Evolutionary conservation across 2,113 vertebrate genomes (phyloP), one percentile per base, ranked within the genome.

Genomic region (Zosterops pallidus): DNA sequence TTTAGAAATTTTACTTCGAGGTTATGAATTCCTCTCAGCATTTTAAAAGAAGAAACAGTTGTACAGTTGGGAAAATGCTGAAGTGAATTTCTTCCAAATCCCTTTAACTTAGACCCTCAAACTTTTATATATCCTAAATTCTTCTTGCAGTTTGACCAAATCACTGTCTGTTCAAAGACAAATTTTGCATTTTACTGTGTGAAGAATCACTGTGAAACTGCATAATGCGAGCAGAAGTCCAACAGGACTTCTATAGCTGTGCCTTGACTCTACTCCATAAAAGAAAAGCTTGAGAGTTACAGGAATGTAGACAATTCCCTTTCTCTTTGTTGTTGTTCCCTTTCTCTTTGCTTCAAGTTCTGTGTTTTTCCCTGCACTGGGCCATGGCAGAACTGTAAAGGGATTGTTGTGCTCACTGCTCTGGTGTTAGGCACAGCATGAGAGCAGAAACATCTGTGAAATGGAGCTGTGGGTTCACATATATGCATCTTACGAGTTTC

Each of bases 171-270:
- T 52, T 89, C 37, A 52, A 70, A 70, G 28, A 14, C 2, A 56
- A 37, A 59, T 69, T 72, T 78, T 90, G 11, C 14, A 9, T 47
- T 86, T 82, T 42, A 9, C 22, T 56, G 3, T 33, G 8, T 76
- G 28, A 71, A 33, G 11, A 71, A 24, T 69, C 44, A 14, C 15
- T 63, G 18, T 24, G n/a, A 46, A 53, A 49, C 37, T 4, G 1
- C 12, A 18, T 31, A 62, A 42, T 57, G 21, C 21, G 78, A 70
- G 9, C 31, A 49, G 37, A 44, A 12, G 5, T 49, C 14, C 20
- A 25, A 2, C 8, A 44, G 17, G 4, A 35, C 2, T 20, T 5
- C 12, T 21, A 22, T 28, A 6, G 21, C 31, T 1, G 1, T 4
- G 11, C 56, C n/a, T 44, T 74, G n/a, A n/a, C 22, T 4, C 10